Percentiles rank a stretch among this genome's conserved stretches.
Conservation (phyloP, 2,888 invertebrate species). For the Chironomus tentans region DNA sequence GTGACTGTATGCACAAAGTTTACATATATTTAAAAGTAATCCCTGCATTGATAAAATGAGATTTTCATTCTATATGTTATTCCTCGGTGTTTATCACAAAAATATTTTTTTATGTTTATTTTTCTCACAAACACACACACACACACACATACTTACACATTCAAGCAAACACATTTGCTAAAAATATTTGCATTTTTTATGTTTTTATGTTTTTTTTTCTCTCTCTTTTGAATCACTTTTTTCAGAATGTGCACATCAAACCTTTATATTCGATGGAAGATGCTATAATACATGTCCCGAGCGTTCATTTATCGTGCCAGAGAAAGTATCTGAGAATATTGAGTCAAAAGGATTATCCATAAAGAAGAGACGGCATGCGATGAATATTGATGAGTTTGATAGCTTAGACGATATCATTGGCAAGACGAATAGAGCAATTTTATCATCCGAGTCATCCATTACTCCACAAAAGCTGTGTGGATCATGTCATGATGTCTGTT, state of each 20-base stretch:
- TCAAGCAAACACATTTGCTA: not conserved
- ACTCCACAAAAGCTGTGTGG: conserved; percentile 32
- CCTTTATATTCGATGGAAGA: conserved; percentile 36
- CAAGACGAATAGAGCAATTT: conserved; percentile 18
- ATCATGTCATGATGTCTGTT: conserved; percentile 36
- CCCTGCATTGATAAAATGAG: no score
- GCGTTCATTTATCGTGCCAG: conserved; percentile 33
- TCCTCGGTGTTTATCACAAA: no score
- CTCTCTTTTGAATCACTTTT: not conserved
- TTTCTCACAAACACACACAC: not conserved
- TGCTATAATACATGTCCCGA: conserved; percentile 39
- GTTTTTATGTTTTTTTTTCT: not conserved
- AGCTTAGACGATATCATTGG: conserved; percentile 19
- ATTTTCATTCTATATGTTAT: no score
- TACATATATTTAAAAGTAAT: no score
- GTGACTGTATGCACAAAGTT: no score
- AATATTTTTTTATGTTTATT: no score
- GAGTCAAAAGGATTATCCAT: conserved; percentile 19
- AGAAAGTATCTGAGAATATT: conserved; percentile 3
- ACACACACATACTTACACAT: not conserved
- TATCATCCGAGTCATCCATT: not conserved
- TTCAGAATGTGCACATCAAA: conserved; percentile 37
- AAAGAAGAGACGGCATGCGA: not conserved
- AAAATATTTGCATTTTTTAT: conserved; percentile 1
- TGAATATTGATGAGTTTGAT: conserved; percentile 16